A percentile compares a stretch with the other conserved stretches of the same genome.
These are phyloP conservation scores for Aspidiotus rigidus DNA, from an alignment of 2,888 invertebrate genomes.

Conservation along the genomic window DNA sequence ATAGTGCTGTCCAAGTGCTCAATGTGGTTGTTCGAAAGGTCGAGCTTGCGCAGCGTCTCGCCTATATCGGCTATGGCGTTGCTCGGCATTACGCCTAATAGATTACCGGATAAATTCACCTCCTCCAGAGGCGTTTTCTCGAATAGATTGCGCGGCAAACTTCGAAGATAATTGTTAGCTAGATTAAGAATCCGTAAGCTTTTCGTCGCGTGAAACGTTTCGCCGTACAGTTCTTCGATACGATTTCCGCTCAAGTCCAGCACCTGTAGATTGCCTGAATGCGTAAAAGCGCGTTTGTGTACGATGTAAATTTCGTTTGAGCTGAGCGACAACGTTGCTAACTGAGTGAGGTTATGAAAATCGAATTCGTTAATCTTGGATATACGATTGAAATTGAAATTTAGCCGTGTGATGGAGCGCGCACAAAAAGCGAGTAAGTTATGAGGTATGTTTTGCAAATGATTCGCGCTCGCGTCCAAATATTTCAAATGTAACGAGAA, in stretches of 20 bases:
- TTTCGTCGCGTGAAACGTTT: conserved; percentile 68
- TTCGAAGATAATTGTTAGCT: conserved; percentile 60
- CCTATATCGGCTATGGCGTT: conserved; percentile 68
- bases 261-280: conserved; percentile 63
- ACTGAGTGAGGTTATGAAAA: conserved; percentile 58
- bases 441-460: conserved; percentile 54
- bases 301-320: conserved; percentile 64
- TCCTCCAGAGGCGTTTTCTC: conserved; percentile 70
- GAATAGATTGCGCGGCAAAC: conserved; percentile 68
- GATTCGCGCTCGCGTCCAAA: conserved; percentile 62
- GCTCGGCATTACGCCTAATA: conserved; percentile 68
- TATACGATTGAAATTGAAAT: conserved; percentile 65
- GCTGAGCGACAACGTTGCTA: conserved; percentile 65
- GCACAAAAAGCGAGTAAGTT: conserved; percentile 56
- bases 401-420: conserved; percentile 56
- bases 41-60: conserved; percentile 65
- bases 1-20: conserved; percentile 81
- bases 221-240: conserved; percentile 65
- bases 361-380: conserved; percentile 60
- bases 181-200: conserved; percentile 64
- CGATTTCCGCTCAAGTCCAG: conserved; percentile 69
- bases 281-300: conserved; percentile 66
- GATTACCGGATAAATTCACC: conserved; percentile 68
- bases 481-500: conserved; percentile 54
- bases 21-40: conserved; percentile 67